Percentiles rank a stretch among this genome's conserved stretches.
Conservation (phyloP, 1,140 invertebrate genomes). For the Mesaphorura yosii region DNA sequence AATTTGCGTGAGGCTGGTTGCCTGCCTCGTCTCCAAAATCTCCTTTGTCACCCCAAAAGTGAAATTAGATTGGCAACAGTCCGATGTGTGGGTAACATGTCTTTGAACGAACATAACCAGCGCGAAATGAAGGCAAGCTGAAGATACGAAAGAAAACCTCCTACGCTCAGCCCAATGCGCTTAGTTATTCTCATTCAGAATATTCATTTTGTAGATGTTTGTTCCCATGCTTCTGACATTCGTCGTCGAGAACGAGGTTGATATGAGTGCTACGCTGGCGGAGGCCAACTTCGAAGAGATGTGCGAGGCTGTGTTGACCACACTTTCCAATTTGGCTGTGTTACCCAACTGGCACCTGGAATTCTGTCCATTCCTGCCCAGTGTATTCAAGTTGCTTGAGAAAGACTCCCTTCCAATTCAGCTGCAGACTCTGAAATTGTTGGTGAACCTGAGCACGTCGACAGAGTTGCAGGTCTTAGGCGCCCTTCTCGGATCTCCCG, state of each 20-base stretch:
- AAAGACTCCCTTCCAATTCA: slow-evolving; percentile 35
- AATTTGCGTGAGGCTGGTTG: slow-evolving; percentile 45
- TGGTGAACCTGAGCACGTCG: slow-evolving; percentile 57
- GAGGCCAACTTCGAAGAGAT: slow-evolving; percentile 33
- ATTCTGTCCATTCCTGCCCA: slow-evolving; percentile 37
- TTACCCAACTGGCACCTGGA: slow-evolving; percentile 39
- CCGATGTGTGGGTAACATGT: slow-evolving; percentile 43
- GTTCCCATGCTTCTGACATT: slow-evolving; percentile 39
- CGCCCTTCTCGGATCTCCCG: slow-evolving; percentile 36
- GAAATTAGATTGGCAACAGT: slow-evolving; percentile 37
- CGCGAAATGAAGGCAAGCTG: slow-evolving; percentile 41
- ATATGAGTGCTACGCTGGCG: no score
- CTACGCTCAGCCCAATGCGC: not conserved
- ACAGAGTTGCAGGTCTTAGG: no score
- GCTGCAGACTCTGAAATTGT: slow-evolving; percentile 47
- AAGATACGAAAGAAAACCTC: not conserved
- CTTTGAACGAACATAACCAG: slow-evolving; percentile 44
- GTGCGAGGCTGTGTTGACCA: slow-evolving; percentile 35
- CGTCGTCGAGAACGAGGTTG: slow-evolving; percentile 30
- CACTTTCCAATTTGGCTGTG: slow-evolving; percentile 43
- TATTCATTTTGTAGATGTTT: slow-evolving; percentile 34
- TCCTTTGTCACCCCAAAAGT: slow-evolving; percentile 37
- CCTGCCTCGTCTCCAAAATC: slow-evolving; percentile 39
- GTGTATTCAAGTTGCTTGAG: slow-evolving; percentile 38
- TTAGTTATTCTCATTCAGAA: no score